Evolutionary conservation across 2,888 invertebrate species (phyloP).

Genomic region (Cephus sareptanus): DNA sequence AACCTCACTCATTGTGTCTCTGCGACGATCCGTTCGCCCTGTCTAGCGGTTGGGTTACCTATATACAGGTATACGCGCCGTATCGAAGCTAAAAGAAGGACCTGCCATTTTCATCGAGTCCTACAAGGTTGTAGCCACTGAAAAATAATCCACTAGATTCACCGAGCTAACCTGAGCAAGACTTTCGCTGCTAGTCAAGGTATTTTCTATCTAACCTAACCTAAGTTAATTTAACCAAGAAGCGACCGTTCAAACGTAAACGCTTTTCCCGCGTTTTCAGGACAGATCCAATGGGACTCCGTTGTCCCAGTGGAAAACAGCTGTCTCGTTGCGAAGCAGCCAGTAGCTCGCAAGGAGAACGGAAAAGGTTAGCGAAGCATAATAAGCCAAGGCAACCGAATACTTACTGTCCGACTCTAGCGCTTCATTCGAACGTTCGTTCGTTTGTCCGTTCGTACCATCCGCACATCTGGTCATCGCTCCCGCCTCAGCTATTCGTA

Average conservation of each 20-base stretch:
- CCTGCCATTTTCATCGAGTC: background rate
- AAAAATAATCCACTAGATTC: background rate
- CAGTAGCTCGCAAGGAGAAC: conserved; percentile 20
- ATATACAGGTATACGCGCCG: background rate
- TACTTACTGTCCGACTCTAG: conserved; percentile 33
- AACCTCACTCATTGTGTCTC: background rate
- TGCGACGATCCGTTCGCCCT: background rate
- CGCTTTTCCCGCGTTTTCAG: background rate
- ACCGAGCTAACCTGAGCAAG: background rate
- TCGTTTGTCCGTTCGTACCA: conserved; percentile 28
- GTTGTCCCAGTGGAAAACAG: conserved; percentile 25
- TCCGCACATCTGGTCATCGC: conserved; percentile 54
- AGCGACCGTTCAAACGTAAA: background rate
- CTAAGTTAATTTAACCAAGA: background rate
- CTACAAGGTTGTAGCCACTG: background rate
- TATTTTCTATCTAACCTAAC: background rate
- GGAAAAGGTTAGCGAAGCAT: conserved; percentile 25
- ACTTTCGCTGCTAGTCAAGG: background rate
- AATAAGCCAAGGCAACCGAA: conserved; percentile 32
- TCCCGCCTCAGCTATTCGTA: conserved; percentile 48
- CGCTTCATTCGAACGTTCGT: conserved; percentile 17
- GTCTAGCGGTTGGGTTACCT: background rate
- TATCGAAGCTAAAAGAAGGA: background rate
- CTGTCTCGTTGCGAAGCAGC: conserved; percentile 27
- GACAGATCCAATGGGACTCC: background rate